Base-by-base conservation (phyloP, 2,888 invertebrate genomes). In the Altica lythri region DNA sequence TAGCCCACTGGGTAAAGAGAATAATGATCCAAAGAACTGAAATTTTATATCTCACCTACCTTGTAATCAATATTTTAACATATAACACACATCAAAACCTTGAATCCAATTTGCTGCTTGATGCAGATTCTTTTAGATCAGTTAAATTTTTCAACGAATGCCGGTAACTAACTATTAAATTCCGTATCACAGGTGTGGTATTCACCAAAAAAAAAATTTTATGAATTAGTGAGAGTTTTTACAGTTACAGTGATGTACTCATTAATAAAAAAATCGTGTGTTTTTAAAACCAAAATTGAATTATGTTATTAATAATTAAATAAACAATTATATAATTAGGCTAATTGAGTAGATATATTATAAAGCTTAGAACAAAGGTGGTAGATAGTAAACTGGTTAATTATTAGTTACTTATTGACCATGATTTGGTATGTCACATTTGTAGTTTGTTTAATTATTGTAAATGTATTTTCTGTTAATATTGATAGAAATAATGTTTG, bases 41-140 rank as follows among this genome's bases (percentile, higher is more conserved):
- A 22, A 22, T n/a, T n/a, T n/a, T n/a, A n/a, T n/a, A 40, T 22
- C 40, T 40, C 22, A 22, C 40, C 40, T 40, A 13, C 40, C 40
- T 40, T 40, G 40, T 40, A 40, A 40, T 40, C 22, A 40, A 40
- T 40, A 40, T 40, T 40, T 40, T 40, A 40, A 37, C 37, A 19
- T 37, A 37, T 25, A 40, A 14, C 10, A 10, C 25, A 40, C 40
- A 10, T n/a, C n/a, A n/a, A 9, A 40, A 40, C 40, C 40, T 40
- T 40, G 40, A 40, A 40, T 40, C 40, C 22, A 19, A 13, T 22
- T 19, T 40, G 40, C 13, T 22, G 1, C 19, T 22, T 12, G 22
- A 12, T 40, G 22, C 8, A 12, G 12, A 40, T 40, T 40, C 40
- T 22, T 40, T 40, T 22, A 12, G 40, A 40, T 8, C 25, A 40